Percentiles rank a stretch among this genome's conserved stretches.
Conservation (phyloP, 2,888 invertebrate genomes). For the Heliconius aoede region DNA sequence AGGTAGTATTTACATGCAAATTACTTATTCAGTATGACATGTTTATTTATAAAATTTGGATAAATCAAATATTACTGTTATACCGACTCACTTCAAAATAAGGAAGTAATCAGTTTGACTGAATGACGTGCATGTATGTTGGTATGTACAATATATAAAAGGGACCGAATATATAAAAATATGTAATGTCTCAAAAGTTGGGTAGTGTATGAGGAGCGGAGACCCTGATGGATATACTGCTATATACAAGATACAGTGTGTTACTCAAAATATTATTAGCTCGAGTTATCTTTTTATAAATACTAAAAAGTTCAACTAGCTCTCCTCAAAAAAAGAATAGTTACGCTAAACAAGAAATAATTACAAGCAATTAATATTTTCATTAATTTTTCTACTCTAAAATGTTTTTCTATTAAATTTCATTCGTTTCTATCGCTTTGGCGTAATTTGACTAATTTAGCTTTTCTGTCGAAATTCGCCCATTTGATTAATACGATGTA, state of each 20-base stretch:
- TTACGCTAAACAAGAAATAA: neutral
- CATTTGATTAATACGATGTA: conserved; percentile 29
- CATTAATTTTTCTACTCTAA: conserved; percentile 33
- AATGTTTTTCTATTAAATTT: conserved; percentile 46
- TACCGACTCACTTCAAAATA: too few relatives aligned
- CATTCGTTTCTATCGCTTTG: conserved; percentile 36
- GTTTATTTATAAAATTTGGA: too few relatives aligned
- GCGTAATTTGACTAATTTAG: conserved; percentile 47
- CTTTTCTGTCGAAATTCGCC: conserved; percentile 36
- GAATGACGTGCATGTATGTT: too few relatives aligned
- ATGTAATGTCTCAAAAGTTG: too few relatives aligned
- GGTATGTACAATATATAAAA: too few relatives aligned
- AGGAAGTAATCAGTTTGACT: too few relatives aligned
- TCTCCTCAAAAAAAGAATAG: neutral
- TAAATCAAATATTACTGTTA: too few relatives aligned
- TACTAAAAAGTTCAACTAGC: neutral
- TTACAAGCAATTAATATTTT: conserved; percentile 39
- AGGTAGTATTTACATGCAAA: conserved; percentile 7
- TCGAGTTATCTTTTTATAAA: neutral
- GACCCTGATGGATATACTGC: too few relatives aligned
- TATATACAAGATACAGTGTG: too few relatives aligned
- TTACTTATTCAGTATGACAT: conserved; percentile 13
- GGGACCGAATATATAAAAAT: too few relatives aligned
- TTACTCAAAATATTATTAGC: neutral
- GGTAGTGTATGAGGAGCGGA: too few relatives aligned